phyloP scores from a whole-genome alignment of 2,888 invertebrate genomes.

The Noctua pronuba region DNA sequence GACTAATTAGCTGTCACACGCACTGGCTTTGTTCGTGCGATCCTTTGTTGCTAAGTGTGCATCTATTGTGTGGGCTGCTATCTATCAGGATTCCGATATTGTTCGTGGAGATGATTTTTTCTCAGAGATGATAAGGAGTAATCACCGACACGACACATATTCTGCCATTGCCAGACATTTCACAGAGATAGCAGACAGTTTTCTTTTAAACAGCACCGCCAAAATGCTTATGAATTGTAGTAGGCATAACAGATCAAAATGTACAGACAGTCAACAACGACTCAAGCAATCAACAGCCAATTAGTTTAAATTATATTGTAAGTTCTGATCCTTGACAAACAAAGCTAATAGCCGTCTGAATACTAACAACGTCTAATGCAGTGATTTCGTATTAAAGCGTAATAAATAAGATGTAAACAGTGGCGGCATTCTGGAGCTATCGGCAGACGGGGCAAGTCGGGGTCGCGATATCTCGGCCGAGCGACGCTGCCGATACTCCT shows the following conservation, averaged over 20 bases:
- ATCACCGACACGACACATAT: constrained; percentile 48
- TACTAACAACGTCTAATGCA: constrained; percentile 42
- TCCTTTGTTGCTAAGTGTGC: constrained; percentile 81
- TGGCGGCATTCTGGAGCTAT: constrained; percentile 69
- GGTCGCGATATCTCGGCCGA: constrained; percentile 75
- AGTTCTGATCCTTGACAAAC: constrained; percentile 50
- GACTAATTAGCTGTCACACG: constrained; percentile 84
- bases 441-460: constrained; percentile 72
- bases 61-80: constrained; percentile 67
- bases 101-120: constrained; percentile 68
- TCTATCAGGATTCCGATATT: constrained; percentile 71
- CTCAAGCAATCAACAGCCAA: constrained; percentile 30
- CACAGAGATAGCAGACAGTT: constrained; percentile 17
- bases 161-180: constrained; percentile 17
- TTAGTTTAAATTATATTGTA: constrained; percentile 57
- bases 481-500: constrained; percentile 57
- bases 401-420: constrained; percentile 67
- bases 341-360: constrained; percentile 52
- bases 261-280: constrained; percentile 3
- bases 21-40: constrained; percentile 80
- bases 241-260: not conserved
- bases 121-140: constrained; percentile 54
- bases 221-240: not conserved
- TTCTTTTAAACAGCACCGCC: not conserved
- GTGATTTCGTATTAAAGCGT: constrained; percentile 66